Evolutionary conservation across 1,140 invertebrate genomes (phyloP), one percentile per base, ranked within the genome.

Genomic region (Asobara japonica): DNA sequence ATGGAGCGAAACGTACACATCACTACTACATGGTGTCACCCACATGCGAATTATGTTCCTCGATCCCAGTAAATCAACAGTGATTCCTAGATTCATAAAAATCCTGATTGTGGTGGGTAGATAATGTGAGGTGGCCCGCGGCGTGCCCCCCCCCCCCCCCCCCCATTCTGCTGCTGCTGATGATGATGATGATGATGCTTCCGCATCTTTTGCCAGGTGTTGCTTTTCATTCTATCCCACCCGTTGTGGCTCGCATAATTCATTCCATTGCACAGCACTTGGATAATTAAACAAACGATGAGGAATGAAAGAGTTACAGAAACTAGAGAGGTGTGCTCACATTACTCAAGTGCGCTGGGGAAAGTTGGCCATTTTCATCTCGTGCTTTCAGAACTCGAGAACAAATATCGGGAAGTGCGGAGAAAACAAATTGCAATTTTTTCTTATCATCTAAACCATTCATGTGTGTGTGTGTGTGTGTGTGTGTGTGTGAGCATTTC

Each of bases 131-230:
- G n/a, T 13, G 41, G n/a, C n/a, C 41, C n/a, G 10, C n/a, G 18
- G 8, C n/a, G n/a, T n/a, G n/a, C n/a, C n/a, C n/a, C n/a, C n/a
- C n/a, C n/a, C n/a, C n/a, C n/a, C n/a, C n/a, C n/a, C n/a, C n/a
- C n/a, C n/a, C n/a, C n/a, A n/a, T n/a, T n/a, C n/a, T n/a, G n/a
- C n/a, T n/a, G n/a, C n/a, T n/a, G n/a, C n/a, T n/a, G n/a, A n/a
- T n/a, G n/a, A n/a, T n/a, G n/a, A n/a, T n/a, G 29, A 62, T 31
- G 56, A 61, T 29, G 60, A 62, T 33, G 60, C 60, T 62, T 62
- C 60, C 60, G 60, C 29, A 31, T 62, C 29, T 62, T 62, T 10
- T 27, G 6, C 60, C 60, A 62, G 60, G 60, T 62, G 60, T 62
- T 62, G 27, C 27, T 29, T 30, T 62, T 62, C 60, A 62, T 62